Base-by-base conservation (phyloP, 2,113 vertebrate genomes). In the Thamnophis sirtalis region DNA sequence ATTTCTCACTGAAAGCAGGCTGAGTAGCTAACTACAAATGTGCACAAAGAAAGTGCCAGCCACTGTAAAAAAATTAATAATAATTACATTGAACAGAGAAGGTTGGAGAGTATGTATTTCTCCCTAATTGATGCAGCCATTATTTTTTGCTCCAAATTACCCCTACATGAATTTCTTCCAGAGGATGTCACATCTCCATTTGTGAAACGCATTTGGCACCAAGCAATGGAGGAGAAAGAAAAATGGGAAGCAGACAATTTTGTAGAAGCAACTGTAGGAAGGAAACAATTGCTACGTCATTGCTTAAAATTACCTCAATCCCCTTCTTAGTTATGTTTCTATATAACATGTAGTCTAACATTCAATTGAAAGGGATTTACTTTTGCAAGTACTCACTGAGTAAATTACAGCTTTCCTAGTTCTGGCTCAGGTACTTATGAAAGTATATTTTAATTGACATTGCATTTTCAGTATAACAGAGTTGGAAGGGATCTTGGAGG, bases 1-100 rank as follows among this genome's bases (percentile, higher is more conserved):
- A 89, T 89, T 33, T 92, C 8, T 92, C 28, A 33, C 19, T 86
- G 89, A 53, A 89, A 89, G 58, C 87, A 89, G 80, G 49, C n/a
- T 38, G 49, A 86, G 48, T 22, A 49, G 21, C 33, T 38, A 89
- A 85, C 50, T 92, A 43, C 49, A 87, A 87, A 58, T n/a, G n/a
- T 22, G 55, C 26, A 51, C 8, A 87, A 22, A 50, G 43, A 15
- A 53, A 21, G 22, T 87, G 49, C 49, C 86, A 54, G 53, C 51
- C 6, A 8, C 84, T 90, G 55, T 56, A 21, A 43, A 38, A 8
- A 3, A 2, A 56, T 2, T 43, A 43, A 43, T 43, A 73, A 56
- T 28, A 48, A 26, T 17, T 22, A 38, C 6, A 2, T 55, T 15
- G 33, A 55, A 48, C 11, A 9, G 21, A 80, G 33, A 80, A 43